Evolutionary conservation across 2,888 invertebrate genomes (phyloP).

Genomic region (Synanthedon tipuliformis): DNA sequence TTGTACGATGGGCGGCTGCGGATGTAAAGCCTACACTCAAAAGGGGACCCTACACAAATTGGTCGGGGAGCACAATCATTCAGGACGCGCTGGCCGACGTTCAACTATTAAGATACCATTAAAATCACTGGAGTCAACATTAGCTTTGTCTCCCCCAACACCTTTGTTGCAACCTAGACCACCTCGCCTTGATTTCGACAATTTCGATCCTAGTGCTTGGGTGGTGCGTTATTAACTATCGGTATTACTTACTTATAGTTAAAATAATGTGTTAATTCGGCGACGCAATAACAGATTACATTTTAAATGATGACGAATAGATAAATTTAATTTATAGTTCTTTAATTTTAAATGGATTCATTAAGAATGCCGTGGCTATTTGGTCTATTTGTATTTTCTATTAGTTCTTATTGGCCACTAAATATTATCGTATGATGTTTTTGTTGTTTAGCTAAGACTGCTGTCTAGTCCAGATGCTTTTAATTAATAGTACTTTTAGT

Average conservation of each 20-base stretch:
- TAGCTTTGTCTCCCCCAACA: constrained; percentile 26
- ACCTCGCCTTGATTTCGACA: constrained; percentile 45
- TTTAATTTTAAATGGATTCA: no score
- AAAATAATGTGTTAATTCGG: background rate
- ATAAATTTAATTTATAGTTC: no score
- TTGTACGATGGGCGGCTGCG: constrained; percentile 64
- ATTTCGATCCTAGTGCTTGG: constrained; percentile 59
- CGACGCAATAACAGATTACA: no score
- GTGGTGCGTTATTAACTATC: constrained; percentile 39
- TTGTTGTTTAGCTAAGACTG: no score
- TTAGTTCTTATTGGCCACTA: no score
- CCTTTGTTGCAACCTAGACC: constrained; percentile 44
- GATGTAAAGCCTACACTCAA: constrained; percentile 62
- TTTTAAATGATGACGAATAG: no score
- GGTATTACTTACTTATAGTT: background rate
- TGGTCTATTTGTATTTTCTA: no score
- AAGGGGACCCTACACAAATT: constrained; percentile 57
- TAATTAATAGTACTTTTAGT: no score
- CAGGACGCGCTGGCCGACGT: constrained; percentile 46
- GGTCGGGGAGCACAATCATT: constrained; percentile 61
- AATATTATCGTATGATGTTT: no score
- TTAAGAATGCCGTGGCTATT: no score
- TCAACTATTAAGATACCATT: constrained; percentile 14
- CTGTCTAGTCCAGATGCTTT: no score
- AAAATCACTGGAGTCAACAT: constrained; percentile 8